Evolutionary conservation across 2,797 vertebrate species (phyloP), one percentile per base, ranked within the genome.

Genomic region (Euthynnus affinis): DNA sequence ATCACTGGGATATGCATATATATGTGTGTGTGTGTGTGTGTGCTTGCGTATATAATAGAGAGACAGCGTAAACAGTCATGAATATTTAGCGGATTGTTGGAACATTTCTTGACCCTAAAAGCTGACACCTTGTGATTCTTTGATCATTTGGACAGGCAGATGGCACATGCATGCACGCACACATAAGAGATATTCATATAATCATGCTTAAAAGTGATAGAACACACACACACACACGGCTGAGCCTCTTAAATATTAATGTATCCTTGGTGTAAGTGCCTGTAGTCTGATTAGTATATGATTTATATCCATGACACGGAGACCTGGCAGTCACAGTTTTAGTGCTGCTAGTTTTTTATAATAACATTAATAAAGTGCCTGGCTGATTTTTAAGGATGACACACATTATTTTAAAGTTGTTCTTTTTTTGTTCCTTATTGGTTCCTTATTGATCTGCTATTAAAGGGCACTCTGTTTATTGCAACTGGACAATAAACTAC

Each of bases 31-130:
- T 48, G 46, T 48, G 46, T 49, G 42, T 62, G 17, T 53, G 1
- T 53, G 46, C n/a, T 18, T 49, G 20, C n/a, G 46, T 18, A 18
- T 8, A 18, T 18, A 23, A 6, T 15, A 23, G 0, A 51, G 2
- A 59, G 9, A 59, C 14, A 29, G 37, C 60, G 32, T 55, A 40
- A 49, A 57, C 37, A 37, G 5, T 52, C 12, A n/a, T 55, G 34
- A 46, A 65, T 64, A 80, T 72, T 66, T 12, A 61, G 22, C n/a
- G 14, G 17, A 22, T 46, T 29, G 14, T 4, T 56, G 12, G 32
- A 66, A 66, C n/a, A 62, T 75, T 65, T 49, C 4, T 49, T 70
- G 20, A 57, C 27, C 7, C 10, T n/a, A 9, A 46, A 20, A 18
- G 18, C 3, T 29, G 56, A n/a, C 17, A 49, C 12, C 44, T 48